Evolutionary conservation across 2,888 invertebrate genomes (phyloP), one percentile per base, ranked within the genome.

Genomic region (Morpho achilles): DNA sequence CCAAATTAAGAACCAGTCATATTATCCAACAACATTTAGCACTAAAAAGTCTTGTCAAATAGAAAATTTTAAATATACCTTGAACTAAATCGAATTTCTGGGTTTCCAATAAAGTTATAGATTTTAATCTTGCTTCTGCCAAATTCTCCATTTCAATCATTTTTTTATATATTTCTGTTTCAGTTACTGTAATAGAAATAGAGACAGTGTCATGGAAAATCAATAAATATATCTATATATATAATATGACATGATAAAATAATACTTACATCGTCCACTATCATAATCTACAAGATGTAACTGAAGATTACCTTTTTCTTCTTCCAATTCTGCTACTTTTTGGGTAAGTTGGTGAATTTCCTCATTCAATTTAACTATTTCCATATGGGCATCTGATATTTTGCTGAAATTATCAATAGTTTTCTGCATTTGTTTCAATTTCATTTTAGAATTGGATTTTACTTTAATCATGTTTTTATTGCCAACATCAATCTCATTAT

Each of bases 241-340:
- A 8, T 50, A 42, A 52, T 40, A 39, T 46, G 40, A 8, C 16
- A 16, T 16, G 16, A 5, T 41, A 8, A 50, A 41, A 39, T 41
- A 48, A 23, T 62, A 84, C 87, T 84, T 90, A 92, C 94, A 88
- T 92, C 93, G 92, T 71, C 93, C 92, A 80, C 94, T 94, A 79
- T 95, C 95, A 84, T 94, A 94, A 85, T 96, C 95, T 70, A 96
- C 94, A 77, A 96, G 92, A 86, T 95, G 95, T 77, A 97, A 90
- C 85, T 97, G 96, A 75, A 97, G 93, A 86, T 96, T 96, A 72
- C 97, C 97, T 87, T 97, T 97, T 85, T 97, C 97, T 82, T 97
- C 96, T 85, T 97, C 96, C 66, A 98, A 84, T 76, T 96, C 96
- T 9, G 95, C 95, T 62, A 98, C 93, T 88, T 94, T 94, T 69